Conservation (phyloP, 2,113 vertebrate genomes). For the Emydocephalus ijimae region DNA sequence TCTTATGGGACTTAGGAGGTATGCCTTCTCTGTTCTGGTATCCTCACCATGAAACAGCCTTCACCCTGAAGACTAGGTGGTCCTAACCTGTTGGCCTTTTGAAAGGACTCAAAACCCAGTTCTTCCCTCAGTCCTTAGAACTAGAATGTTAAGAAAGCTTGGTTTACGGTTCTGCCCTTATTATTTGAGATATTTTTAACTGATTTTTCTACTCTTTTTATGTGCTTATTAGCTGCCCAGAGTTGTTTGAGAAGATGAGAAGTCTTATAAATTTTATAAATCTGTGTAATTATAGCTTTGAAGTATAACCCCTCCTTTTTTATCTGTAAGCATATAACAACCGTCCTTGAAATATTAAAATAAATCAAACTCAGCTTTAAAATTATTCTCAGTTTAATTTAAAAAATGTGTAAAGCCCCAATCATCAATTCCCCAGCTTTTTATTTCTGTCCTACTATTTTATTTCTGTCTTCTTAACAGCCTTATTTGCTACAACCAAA, state of each 20-base stretch:
- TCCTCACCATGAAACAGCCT: background rate
- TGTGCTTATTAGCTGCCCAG: background rate
- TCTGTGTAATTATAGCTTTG: background rate
- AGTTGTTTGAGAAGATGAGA: background rate
- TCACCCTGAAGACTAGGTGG: background rate
- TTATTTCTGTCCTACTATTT: slow-evolving; percentile 5
- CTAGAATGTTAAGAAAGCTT: background rate
- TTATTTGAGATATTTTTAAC: background rate
- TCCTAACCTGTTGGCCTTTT: background rate
- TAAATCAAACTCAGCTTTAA: background rate
- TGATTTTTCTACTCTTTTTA: background rate
- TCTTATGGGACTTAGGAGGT: background rate
- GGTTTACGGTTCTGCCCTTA: background rate
- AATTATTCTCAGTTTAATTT: background rate
- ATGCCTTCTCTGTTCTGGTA: background rate
- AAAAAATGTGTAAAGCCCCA: background rate
- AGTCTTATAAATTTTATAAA: background rate
- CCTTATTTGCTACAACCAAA: slow-evolving; percentile 4
- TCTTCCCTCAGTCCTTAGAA: background rate
- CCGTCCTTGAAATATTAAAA: slow-evolving; percentile 22
- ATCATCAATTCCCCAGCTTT: slow-evolving; percentile 1
- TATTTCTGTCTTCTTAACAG: slow-evolving; percentile 2
- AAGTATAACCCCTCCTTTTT: background rate
- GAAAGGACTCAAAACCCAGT: background rate
- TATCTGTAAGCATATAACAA: background rate